Base-by-base conservation (phyloP, 2,797 vertebrate species). In the Sebastolobus alascanus region DNA sequence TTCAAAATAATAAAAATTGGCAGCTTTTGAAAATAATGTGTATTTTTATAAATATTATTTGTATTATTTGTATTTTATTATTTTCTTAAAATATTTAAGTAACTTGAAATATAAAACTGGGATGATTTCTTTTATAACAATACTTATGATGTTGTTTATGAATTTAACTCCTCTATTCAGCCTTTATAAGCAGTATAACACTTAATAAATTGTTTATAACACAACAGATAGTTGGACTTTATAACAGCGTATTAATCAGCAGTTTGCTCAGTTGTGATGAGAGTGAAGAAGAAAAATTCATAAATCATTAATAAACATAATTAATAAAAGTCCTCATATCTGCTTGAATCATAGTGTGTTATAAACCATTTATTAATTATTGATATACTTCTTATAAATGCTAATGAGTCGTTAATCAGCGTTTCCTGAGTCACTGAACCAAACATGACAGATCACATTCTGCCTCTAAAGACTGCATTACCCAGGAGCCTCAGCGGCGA, bases 401-500 rank as follows among this genome's bases (percentile, higher is more conserved):
- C 33, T 37, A 40, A 40, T 13, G 12, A 40, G 38, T 1, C 3
- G 13, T 14, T 37, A 37, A 37, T 9, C 8, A 37, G 35, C 9
- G 35, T 40, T 74, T 59, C 46, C 38, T 55, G 40, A 76, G 50
- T 63, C 40, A 16, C 3, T 76, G 70, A 75, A 68, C 33, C 22
- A 22, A 55, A 13, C 38, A 35, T 9, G 35, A 31, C 29, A 31
- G 29, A 31, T 31, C 29, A 31, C 29, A 31, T 31, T 25, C 46
- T 9, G 52, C 6, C 18, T 55, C 38, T 55, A 33, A 25, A 9
- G 18, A 68, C 73, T 66, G 22, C 54, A 16, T n/a, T 38, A 59
- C 73, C 86, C 80, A 74, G 38, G 37, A 82, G 25, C 70, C 77
- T 73, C 46, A 20, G 78, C 4, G 4, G 38, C 10, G 29, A 1